A percentile compares a stretch with the other conserved stretches of the same genome.
These are phyloP conservation scores for Lutraria lutraria DNA, from an alignment of 2,888 invertebrate genomes.

Conservation along the genomic window DNA sequence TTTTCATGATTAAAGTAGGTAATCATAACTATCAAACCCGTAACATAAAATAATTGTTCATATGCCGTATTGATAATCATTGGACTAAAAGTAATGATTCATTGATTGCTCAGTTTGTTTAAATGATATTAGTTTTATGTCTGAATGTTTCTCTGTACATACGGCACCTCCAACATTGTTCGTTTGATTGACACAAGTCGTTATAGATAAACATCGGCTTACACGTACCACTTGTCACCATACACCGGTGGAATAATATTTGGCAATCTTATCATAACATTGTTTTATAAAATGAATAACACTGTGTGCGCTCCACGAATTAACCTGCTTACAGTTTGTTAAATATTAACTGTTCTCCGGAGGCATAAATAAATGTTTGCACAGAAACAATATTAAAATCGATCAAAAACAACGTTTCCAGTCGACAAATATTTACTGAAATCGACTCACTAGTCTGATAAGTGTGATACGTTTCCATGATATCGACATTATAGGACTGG, in stretches of 20 bases:
- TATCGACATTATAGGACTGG: background rate
- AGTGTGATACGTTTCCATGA: background rate
- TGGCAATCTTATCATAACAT: background rate
- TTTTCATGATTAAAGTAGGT: too few relatives aligned
- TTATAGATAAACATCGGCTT: background rate
- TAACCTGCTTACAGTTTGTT: background rate
- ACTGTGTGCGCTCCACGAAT: background rate
- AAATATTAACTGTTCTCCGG: background rate
- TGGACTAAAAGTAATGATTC: too few relatives aligned
- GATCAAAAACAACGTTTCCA: background rate
- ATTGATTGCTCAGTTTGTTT: too few relatives aligned
- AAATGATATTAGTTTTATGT: too few relatives aligned
- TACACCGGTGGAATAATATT: background rate
- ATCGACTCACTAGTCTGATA: background rate
- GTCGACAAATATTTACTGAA: background rate
- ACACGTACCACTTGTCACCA: slow-evolving; percentile 8
- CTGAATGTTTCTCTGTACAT: too few relatives aligned
- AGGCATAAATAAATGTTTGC: background rate
- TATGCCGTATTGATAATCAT: too few relatives aligned
- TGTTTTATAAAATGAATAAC: background rate
- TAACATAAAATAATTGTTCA: too few relatives aligned
- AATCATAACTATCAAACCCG: too few relatives aligned
- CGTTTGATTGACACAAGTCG: background rate
- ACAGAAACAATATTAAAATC: background rate
- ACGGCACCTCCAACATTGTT: background rate